These are phyloP conservation scores for Melopsittacus undulatus DNA, from an alignment of 2,797 vertebrate genomes.

Conservation along the genomic window DNA sequence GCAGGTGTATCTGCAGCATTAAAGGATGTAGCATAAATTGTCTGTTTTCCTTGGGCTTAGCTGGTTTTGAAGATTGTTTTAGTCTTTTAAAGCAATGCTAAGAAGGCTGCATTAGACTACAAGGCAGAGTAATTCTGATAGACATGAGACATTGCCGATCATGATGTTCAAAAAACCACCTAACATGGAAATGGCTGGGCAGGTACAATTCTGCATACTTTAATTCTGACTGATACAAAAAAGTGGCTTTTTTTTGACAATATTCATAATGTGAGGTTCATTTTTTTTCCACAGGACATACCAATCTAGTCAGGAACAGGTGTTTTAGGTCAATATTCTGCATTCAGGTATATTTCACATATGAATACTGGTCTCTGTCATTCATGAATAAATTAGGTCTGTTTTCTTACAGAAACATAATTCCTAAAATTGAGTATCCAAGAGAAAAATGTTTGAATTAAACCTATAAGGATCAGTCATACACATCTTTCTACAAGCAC, in stretches of 20 bases:
- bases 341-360: not conserved
- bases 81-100: not conserved
- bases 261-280: not conserved
- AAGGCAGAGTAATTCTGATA: not conserved
- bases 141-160: not conserved
- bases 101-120: not conserved
- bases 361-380: not conserved
- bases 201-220: not conserved
- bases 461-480: not conserved
- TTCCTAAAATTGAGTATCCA: not conserved
- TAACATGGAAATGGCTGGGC: not conserved
- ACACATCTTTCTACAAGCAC: not conserved
- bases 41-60: not conserved
- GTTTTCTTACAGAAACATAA: not conserved
- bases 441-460: not conserved
- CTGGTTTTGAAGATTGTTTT: not conserved
- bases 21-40: not conserved
- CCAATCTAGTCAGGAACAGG: not conserved
- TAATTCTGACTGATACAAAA: not conserved
- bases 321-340: not conserved
- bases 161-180: not conserved
- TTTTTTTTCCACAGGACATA: not conserved
- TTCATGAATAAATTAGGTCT: not conserved
- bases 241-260: not conserved
- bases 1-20: not conserved